Percentiles rank a stretch among this genome's conserved stretches.
Evolutionary conservation across 2,113 vertebrate species (phyloP).

Genomic region (Pavo muticus): DNA sequence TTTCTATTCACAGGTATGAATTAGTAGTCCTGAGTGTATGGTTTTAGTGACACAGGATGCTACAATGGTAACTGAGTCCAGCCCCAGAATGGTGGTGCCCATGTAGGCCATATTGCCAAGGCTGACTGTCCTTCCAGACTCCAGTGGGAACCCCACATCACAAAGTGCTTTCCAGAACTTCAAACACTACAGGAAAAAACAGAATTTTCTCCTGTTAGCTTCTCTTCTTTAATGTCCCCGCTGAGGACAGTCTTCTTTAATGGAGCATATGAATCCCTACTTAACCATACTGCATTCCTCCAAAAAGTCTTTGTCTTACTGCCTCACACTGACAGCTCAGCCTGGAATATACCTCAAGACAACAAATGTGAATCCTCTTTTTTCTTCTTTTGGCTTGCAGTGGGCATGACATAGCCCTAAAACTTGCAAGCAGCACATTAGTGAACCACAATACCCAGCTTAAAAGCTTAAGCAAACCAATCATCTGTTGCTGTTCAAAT

Average conservation of each 20-base stretch:
- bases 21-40: not conserved
- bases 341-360: not conserved
- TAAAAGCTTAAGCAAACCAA: not conserved
- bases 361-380: not conserved
- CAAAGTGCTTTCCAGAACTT: not conserved
- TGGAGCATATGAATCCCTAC: not conserved
- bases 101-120: not conserved
- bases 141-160: not conserved
- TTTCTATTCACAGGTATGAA: not conserved
- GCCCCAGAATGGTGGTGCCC: not conserved
- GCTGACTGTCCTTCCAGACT: not conserved
- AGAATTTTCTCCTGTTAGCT: not conserved
- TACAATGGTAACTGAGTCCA: rapidly evolving
- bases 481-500: not conserved
- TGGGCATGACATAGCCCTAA: not conserved
- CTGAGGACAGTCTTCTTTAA: not conserved
- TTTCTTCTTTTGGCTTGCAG: not conserved
- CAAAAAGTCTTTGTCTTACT: not conserved
- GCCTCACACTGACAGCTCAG: not conserved
- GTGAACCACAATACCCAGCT: not conserved
- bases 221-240: not conserved
- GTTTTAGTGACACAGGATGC: not conserved
- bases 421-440: not conserved
- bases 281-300: not conserved
- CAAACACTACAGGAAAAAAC: not conserved